phyloP scores from a whole-genome alignment of 2,113 vertebrate genomes.

The Tyto alba region DNA sequence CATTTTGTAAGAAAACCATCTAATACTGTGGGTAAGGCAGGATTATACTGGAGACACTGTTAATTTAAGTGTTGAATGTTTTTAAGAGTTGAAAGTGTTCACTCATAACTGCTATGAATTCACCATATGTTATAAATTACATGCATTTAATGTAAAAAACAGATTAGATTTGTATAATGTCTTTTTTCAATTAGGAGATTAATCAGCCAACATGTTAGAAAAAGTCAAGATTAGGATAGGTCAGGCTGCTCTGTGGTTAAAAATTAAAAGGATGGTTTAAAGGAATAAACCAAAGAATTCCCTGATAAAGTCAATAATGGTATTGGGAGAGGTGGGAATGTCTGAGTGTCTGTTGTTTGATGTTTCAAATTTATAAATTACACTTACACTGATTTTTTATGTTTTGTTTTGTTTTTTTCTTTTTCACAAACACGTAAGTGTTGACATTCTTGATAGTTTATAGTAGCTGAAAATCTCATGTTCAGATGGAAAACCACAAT shows the following conservation, averaged over 20 bases:
- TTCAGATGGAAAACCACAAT: background rate
- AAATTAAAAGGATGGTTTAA: background rate
- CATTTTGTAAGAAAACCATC: background rate
- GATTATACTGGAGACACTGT: slow-evolving; percentile 17
- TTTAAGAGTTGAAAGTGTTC: slow-evolving; percentile 33
- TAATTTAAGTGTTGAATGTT: slow-evolving; percentile 16
- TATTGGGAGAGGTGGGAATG: background rate
- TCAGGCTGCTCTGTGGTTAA: background rate
- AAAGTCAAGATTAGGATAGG: background rate
- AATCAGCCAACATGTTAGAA: background rate
- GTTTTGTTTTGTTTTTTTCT: background rate
- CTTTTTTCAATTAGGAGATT: slow-evolving; percentile 24
- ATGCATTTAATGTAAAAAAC: background rate
- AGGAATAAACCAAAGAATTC: background rate
- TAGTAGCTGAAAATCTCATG: background rate
- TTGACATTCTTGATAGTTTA: background rate
- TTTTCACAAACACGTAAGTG: background rate
- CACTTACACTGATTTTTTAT: background rate
- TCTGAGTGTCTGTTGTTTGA: background rate
- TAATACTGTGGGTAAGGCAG: background rate
- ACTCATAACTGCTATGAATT: background rate
- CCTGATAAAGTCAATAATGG: background rate
- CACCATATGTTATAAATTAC: slow-evolving; percentile 11
- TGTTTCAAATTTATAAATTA: background rate
- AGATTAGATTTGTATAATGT: background rate